Evolutionary conservation across 2,113 vertebrate species (phyloP).

Genomic region (Ellobius talpinus): DNA sequence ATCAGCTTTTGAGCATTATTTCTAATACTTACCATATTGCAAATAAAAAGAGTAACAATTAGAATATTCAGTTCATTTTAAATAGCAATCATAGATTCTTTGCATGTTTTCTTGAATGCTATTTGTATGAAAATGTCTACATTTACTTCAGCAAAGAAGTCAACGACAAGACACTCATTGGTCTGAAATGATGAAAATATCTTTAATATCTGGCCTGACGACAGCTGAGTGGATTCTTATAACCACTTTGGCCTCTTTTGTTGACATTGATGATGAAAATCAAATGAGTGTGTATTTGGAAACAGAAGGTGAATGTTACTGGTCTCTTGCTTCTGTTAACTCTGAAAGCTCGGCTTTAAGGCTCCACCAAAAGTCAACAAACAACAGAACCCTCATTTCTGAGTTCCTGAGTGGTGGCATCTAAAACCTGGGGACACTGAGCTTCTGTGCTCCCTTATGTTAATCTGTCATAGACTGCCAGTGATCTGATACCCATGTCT

Average conservation of each 20-base stretch:
- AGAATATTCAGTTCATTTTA: conserved; percentile 46
- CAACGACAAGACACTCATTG: not conserved
- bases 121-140: conserved; percentile 32
- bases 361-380: conserved; percentile 1
- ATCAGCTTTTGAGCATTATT: not conserved
- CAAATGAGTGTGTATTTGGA: not conserved
- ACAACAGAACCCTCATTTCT: not conserved
- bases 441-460: not conserved
- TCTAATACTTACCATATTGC: not conserved
- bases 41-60: conserved; percentile 46
- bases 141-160: not conserved
- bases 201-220: not conserved
- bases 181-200: not conserved
- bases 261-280: not conserved
- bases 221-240: not conserved
- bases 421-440: not conserved
- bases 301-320: not conserved
- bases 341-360: not conserved
- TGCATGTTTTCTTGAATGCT: not conserved
- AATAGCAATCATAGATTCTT: conserved; percentile 3
- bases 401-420: not conserved
- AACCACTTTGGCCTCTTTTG: not conserved
- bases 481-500: not conserved
- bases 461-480: not conserved
- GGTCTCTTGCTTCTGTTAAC: conserved; percentile 1